phyloP scores from a whole-genome alignment of 2,888 invertebrate species.

The Mythimna impura region DNA sequence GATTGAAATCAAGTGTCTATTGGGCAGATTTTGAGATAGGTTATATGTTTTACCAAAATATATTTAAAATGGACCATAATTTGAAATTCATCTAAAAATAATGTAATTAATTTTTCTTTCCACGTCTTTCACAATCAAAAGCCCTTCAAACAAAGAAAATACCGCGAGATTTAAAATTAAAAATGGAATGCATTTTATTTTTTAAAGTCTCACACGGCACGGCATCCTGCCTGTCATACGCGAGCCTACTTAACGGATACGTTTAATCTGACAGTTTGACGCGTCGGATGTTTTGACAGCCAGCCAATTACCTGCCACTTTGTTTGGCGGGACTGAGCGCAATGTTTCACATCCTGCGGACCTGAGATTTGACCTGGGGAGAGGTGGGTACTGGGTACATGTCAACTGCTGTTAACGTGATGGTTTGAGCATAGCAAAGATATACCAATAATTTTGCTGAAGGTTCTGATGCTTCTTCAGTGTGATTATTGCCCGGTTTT shows the following conservation, averaged over 20 bases:
- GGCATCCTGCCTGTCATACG: conserved; percentile 69
- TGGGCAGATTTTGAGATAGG: too few relatives aligned
- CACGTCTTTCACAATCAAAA: conserved; percentile 25
- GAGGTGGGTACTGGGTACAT: conserved; percentile 1
- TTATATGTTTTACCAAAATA: background rate
- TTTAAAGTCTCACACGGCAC: conserved; percentile 65
- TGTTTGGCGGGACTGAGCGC: conserved; percentile 75
- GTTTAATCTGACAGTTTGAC: conserved; percentile 82
- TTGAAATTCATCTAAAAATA: background rate
- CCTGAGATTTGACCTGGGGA: conserved; percentile 48
- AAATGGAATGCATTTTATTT: conserved; percentile 62
- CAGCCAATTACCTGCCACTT: conserved; percentile 86
- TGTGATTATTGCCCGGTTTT: background rate
- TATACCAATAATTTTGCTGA: too few relatives aligned
- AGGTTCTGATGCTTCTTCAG: background rate
- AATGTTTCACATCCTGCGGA: conserved; percentile 81
- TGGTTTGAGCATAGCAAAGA: too few relatives aligned
- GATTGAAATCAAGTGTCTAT: background rate
- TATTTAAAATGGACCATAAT: background rate
- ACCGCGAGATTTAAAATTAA: conserved; percentile 56
- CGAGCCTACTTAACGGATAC: conserved; percentile 84
- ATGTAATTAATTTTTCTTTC: background rate
- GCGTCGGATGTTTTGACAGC: conserved; percentile 88
- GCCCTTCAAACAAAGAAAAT: conserved; percentile 10
- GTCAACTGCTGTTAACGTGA: background rate